Evolutionary conservation across 2,113 vertebrate genomes (phyloP), one percentile per base, ranked within the genome.

Genomic region (Hydropotes inermis): DNA sequence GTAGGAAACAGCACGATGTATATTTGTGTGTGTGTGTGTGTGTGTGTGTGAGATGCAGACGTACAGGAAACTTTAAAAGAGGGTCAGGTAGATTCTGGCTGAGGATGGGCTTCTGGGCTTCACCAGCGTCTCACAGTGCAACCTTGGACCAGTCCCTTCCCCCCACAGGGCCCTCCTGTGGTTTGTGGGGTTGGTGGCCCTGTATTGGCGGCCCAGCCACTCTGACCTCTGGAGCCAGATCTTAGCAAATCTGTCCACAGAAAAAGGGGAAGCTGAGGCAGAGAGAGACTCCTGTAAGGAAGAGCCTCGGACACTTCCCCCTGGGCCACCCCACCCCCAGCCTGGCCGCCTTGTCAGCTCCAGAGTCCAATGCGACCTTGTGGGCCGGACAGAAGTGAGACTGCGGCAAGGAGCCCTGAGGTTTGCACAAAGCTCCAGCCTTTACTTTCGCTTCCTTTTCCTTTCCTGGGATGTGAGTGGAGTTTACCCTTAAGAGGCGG

Each of bases 251-350:
- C 84, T 90, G 91, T 74, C 95, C 64, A 6, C 25, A 52, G 84
- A 96, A 82, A 74, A 97, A 96, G 96, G 82, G 82, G 97, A 97
- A 97, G 91, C 95, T 52, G 60, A 96, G 91, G 95, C 82, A 90
- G 58, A 92, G 70, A 67, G 76, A 78, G 64, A 76, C 21, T 82
- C 94, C 79, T 86, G 1, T 45, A 30, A 92, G 91, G 87, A 91
- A 89, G 86, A 81, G 82, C n/a, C 67, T 50, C 19, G 0, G 61
- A 11, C 19, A 16, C 87, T 94, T 91, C 87, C 94, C 61, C 74
- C 54, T 76, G 6, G 54, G 33, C 58, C 5, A 0, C 50, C 36
- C 23, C 11, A 7, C n/a, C 57, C 30, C 28, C 4, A 0, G 19
- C n/a, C 39, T 8, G 27, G 2, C 87, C 0, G 28, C n/a, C 55